These are phyloP conservation scores for Meloe dianella DNA, from an alignment of 2,888 invertebrate genomes.

Conservation along the genomic window DNA sequence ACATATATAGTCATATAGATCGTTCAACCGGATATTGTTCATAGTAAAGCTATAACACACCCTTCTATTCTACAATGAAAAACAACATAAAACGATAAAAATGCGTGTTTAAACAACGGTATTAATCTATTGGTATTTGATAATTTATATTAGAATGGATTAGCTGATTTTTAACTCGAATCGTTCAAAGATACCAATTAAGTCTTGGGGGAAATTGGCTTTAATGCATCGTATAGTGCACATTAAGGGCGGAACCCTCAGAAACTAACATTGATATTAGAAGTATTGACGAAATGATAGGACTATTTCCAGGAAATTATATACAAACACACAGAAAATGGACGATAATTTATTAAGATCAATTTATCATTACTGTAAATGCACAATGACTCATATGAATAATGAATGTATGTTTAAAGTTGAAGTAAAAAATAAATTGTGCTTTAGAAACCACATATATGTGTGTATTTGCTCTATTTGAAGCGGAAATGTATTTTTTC, in stretches of 20 bases:
- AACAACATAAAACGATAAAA: background rate
- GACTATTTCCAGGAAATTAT: slow-evolving; percentile 1
- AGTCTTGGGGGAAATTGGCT: slow-evolving; percentile 22
- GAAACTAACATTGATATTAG: slow-evolving; percentile 5
- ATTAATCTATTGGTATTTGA: background rate
- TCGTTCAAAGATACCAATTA: slow-evolving; percentile 18
- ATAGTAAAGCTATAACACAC: background rate
- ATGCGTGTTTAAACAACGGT: slow-evolving; percentile 12
- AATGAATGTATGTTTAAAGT: background rate
- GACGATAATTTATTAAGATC: background rate
- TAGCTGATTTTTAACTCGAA: slow-evolving; percentile 7
- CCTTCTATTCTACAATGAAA: background rate
- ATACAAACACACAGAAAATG: background rate
- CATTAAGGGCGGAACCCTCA: slow-evolving; percentile 3
- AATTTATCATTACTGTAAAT: background rate
- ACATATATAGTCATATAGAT: background rate
- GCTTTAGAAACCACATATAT: background rate
- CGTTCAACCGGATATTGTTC: background rate
- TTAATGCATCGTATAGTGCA: slow-evolving; percentile 16
- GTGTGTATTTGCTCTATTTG: background rate
- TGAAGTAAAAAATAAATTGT: background rate
- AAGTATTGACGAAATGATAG: background rate
- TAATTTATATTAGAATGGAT: slow-evolving; percentile 8
- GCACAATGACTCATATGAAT: background rate
- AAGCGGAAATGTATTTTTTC: background rate